Conservation (phyloP, 2,113 vertebrate species). For the Myrmecophaga tridactyla region DNA sequence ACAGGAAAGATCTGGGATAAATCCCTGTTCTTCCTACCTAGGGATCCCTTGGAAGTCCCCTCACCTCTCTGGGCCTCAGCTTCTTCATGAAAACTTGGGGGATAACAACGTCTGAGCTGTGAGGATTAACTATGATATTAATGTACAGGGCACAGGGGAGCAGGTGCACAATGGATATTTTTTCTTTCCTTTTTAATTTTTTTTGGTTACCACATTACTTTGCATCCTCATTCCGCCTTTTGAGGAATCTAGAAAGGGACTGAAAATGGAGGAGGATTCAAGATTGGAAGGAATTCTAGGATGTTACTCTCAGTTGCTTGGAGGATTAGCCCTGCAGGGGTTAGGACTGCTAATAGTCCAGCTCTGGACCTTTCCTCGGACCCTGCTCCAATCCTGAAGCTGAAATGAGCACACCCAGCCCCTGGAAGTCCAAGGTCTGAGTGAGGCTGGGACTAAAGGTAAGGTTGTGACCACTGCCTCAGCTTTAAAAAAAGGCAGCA, state of each 20-base stretch:
- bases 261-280: not conserved
- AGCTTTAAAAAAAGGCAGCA: not conserved
- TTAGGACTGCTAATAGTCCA: not conserved
- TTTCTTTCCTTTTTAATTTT: not conserved
- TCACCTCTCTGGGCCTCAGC: not conserved
- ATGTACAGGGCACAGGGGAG: too few species aligned
- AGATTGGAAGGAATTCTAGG: not conserved
- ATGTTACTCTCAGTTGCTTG: not conserved
- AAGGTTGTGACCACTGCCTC: not conserved
- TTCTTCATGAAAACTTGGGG: not conserved
- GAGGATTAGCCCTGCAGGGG: too few species aligned
- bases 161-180: not conserved
- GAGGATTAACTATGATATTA: not conserved
- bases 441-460: not conserved
- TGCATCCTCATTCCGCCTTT: not conserved
- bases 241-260: not conserved
- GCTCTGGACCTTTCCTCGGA: not conserved
- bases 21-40: not conserved
- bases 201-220: not conserved
- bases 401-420: not conserved
- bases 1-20: not conserved
- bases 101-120: not conserved
- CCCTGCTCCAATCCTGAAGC: not conserved
- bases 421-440: not conserved
- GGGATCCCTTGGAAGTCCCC: not conserved